Base-by-base conservation (phyloP, 2,797 vertebrate species). In the Lutjanus campechanus region DNA sequence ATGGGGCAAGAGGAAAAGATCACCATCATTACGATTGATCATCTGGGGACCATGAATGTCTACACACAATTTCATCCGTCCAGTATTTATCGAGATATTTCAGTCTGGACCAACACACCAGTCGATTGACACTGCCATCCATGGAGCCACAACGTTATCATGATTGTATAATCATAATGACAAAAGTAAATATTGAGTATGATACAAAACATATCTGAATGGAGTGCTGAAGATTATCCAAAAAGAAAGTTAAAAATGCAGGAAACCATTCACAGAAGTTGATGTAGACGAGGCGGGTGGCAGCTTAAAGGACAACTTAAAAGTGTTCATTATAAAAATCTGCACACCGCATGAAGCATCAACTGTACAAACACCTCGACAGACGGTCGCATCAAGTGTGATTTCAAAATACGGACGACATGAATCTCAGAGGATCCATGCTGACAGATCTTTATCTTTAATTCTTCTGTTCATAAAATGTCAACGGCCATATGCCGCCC, bases 401-500 rank as follows among this genome's bases (percentile, higher is more conserved):
- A 55, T 54, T 20, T 16, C 65, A n/a, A 20, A 72, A 17, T 47
- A 69, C 16, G 19, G 2, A 25, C 0, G 1, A 46, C 12, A 36
- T 51, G 4, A 56, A 46, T 74, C 64, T 64, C 55, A 20, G 25
- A 58, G 19, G n/a, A 69, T 50, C 55, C 51, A 60, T 25, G 17
- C n/a, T 20, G 68, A 75, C 44, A 55, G 40, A 68, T 15, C 22
- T 47, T 71, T 66, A 62, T 67, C 41, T 69, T 64, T 66, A 54
- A 76, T 77, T 69, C 8, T 56, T 68, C 13, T 60, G 13, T 69
- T 73, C 60, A 71, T 72, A 50, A 75, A 75, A 53, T 69, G 60
- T 69, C 66, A 81, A 8, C 13, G 11, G 62, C 63, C 77, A 79
- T 55, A 77, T 74, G 84, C 44, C 55, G 20, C 49, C 53, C 50